Conservation (phyloP, 2,797 vertebrate genomes). For the Rhinichthys osculus region DNA sequence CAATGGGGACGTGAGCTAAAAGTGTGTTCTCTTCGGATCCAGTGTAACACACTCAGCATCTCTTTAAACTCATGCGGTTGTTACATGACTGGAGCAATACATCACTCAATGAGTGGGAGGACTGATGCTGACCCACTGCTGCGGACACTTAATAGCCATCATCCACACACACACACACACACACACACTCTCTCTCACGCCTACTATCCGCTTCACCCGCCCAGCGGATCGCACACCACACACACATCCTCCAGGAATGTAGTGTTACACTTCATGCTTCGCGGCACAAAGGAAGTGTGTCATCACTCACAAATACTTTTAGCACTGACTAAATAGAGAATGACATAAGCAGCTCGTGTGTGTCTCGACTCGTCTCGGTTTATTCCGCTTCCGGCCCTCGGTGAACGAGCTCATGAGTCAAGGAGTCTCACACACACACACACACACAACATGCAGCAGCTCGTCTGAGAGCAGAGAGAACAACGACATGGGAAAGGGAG, state of each 20-base stretch:
- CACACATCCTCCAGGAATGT: constrained; percentile 24
- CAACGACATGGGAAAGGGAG: background rate
- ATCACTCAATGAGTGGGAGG: constrained; percentile 48
- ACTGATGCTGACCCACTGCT: constrained; percentile 42
- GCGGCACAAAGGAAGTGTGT: constrained; percentile 17
- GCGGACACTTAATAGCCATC: constrained; percentile 37
- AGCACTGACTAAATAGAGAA: background rate
- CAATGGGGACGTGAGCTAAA: background rate
- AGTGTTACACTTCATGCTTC: constrained; percentile 5
- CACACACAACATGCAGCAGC: constrained; percentile 18
- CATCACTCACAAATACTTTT: constrained; percentile 38
- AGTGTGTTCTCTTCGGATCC: background rate
- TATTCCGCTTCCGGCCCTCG: background rate
- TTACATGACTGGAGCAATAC: constrained; percentile 19
- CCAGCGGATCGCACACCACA: background rate
- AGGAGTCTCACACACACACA: background rate
- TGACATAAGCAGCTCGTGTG: constrained; percentile 6
- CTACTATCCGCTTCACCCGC: constrained; percentile 4
- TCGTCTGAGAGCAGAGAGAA: background rate
- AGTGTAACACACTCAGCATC: constrained; percentile 4
- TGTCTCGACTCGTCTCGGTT: no score
- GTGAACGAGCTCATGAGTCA: background rate
- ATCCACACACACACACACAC: constrained; percentile 11
- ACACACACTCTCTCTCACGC: background rate
- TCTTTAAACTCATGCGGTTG: background rate